Conservation (phyloP, 2,113 vertebrate genomes). For the Antigone vipio region DNA sequence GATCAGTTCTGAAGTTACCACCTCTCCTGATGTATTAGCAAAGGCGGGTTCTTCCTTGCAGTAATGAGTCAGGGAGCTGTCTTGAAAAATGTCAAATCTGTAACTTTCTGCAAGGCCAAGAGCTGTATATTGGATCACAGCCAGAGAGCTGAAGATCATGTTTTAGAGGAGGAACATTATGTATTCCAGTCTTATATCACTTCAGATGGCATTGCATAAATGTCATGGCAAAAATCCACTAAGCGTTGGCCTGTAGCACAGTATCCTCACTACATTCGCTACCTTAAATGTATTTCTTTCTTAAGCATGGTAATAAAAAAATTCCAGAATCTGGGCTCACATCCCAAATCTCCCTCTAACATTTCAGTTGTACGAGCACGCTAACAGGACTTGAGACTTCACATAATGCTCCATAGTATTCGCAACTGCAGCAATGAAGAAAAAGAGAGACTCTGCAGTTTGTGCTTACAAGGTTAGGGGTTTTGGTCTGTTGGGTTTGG, state of each 20-base stretch:
- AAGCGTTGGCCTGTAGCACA: background rate
- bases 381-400: background rate
- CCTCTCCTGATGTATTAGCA: background rate
- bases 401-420: background rate
- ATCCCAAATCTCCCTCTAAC: background rate
- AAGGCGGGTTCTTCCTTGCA: background rate
- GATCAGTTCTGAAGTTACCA: background rate
- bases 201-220: background rate
- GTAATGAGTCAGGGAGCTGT: background rate
- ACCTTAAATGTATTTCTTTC: background rate
- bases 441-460: background rate
- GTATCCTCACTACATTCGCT: background rate
- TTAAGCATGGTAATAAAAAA: background rate
- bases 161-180: background rate
- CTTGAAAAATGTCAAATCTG: background rate
- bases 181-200: background rate
- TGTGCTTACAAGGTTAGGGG: background rate
- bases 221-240: background rate
- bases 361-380: background rate
- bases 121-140: background rate
- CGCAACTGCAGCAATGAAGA: background rate
- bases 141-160: background rate
- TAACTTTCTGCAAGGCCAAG: background rate
- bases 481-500: rapidly evolving
- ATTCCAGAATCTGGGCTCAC: background rate